These are phyloP conservation scores for Agonum fuliginosum DNA, from an alignment of 2,888 invertebrate genomes.

Conservation along the genomic window DNA sequence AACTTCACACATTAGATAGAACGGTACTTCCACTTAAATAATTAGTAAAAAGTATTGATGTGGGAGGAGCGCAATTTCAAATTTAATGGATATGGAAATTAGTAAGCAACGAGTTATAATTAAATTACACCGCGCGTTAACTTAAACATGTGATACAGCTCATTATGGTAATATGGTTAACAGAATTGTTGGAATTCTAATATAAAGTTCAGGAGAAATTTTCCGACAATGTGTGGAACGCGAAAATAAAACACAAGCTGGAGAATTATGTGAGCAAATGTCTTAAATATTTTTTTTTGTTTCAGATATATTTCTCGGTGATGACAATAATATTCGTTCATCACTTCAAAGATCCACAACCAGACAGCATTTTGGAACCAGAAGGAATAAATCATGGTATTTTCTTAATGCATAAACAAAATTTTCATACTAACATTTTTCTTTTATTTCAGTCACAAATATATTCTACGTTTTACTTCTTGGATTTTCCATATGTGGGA, in stretches of 20 bases:
- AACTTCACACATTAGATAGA: neutral
- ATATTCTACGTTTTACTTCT: constrained; percentile 81
- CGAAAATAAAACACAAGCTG: neutral
- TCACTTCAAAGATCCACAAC: constrained; percentile 72
- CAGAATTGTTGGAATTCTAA: neutral
- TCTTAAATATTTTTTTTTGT: neutral
- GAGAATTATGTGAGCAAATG: neutral
- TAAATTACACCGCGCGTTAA: neutral
- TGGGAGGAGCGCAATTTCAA: neutral
- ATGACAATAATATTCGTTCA: constrained; percentile 53
- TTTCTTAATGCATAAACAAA: constrained; percentile 61
- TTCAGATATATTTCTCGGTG: constrained; percentile 54
- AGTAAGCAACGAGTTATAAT: neutral
- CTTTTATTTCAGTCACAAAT: constrained; percentile 81
- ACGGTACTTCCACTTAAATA: neutral
- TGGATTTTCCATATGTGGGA: constrained; percentile 80
- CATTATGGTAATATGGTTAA: neutral
- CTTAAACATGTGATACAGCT: neutral
- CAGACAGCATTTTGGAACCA: constrained; percentile 77
- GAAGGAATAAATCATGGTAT: constrained; percentile 75
- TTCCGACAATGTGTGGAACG: neutral
- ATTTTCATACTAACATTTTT: constrained; percentile 33
- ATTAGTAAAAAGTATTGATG: neutral
- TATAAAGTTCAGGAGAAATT: neutral
- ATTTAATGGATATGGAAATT: neutral